Conservation (phyloP, 2,113 vertebrate genomes). For the Sebastes fasciatus region DNA sequence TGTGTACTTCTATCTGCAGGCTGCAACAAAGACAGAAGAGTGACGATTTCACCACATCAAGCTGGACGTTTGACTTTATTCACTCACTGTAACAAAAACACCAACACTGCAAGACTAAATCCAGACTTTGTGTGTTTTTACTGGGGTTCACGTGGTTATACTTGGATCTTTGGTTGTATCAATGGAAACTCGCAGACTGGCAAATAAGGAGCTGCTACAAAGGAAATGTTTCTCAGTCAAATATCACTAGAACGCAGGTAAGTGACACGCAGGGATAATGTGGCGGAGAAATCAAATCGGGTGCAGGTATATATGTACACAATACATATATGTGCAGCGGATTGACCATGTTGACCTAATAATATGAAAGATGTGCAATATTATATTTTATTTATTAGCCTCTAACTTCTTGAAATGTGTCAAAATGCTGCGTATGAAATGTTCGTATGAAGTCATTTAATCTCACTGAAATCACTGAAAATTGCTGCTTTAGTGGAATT, state of each 20-base stretch:
- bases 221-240: not conserved
- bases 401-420: not conserved
- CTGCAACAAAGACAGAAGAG: conserved; percentile 61
- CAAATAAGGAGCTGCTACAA: not conserved
- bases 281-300: not conserved
- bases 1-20: conserved; percentile 48
- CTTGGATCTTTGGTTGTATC: not conserved
- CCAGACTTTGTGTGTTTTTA: not conserved
- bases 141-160: not conserved
- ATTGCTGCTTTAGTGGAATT: not conserved
- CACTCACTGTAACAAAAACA: not conserved
- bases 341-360: not conserved
- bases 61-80: conserved; percentile 21
- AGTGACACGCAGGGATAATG: not conserved
- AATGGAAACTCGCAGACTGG: not conserved
- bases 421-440: not conserved
- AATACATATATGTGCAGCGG: not conserved
- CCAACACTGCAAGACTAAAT: not conserved
- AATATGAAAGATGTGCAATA: not conserved
- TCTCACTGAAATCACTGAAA: not conserved
- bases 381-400: not conserved
- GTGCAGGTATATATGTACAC: not conserved
- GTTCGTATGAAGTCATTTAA: not conserved
- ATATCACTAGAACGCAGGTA: conserved; percentile 4
- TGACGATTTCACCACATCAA: conserved; percentile 31